Evolutionary conservation across 1,140 invertebrate species (phyloP), one percentile per base, ranked within the genome.

Genomic region (Lutraria rhynchaena): DNA sequence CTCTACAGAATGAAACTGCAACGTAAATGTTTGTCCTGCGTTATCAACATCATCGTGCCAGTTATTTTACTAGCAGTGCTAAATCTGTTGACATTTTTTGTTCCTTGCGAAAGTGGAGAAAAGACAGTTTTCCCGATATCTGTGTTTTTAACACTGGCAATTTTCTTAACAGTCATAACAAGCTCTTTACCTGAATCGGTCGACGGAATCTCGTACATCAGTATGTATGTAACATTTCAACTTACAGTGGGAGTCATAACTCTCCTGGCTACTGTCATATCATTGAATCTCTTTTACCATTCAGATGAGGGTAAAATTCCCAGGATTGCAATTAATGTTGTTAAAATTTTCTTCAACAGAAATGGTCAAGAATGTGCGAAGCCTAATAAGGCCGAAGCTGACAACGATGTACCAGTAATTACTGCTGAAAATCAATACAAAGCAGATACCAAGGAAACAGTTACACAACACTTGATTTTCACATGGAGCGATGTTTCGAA

Each of bases 71-170:
- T 67, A 3, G 63, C 44, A 2, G 31, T 5, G 5, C 22, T 67
- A 24, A 67, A 67, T 41, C 13, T 67, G 44, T 24, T 46, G 0
- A 67, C 63, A 49, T 67, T 67, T 41, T 67, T 67, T 19, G 63
- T 67, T 15, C 63, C 63, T 19, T 67, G 63, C 49, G 63, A 49
- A 22, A 67, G 63, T 49, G 63, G 63, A 29, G 63, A 67, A 49
- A 67, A 67, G 19, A 67, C 63, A 4, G 44, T 37, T 27, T 67
- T 67, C 31, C 63, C 63, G 5, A 46, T 67, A 27, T 46, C 63
- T 46, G 44, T 67, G 29, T 67, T 67, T 49, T 15, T 67, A 29
- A 46, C 63, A 31, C 41, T 67, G 3, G 63, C 63, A 13, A 41
- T 67, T 4, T 67, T 67, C 49, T 41, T 67, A n/a, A 67, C 63